Percentiles rank a stretch among this genome's conserved stretches.
These are phyloP conservation scores for Dynastes tityus DNA, from an alignment of 2,888 invertebrate genomes.

Conservation along the genomic window DNA sequence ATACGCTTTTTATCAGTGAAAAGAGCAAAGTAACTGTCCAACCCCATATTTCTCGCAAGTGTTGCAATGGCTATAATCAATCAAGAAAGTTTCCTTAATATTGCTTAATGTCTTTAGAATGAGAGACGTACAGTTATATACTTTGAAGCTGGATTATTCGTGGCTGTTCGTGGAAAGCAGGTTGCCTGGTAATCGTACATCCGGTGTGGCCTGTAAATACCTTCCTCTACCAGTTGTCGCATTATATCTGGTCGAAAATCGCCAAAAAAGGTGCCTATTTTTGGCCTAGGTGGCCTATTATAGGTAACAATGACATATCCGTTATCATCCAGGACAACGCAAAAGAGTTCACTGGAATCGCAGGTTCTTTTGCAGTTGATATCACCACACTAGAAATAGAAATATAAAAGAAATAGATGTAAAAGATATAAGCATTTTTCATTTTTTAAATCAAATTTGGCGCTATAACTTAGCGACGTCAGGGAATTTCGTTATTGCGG, in stretches of 20 bases:
- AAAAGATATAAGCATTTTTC: not conserved
- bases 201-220: slow-evolving; percentile 83
- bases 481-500: no score
- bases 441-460: no score
- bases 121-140: slow-evolving; percentile 62
- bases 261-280: slow-evolving; percentile 91
- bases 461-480: no score
- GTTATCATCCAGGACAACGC: slow-evolving; percentile 90
- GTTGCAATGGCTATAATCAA: slow-evolving; percentile 73
- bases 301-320: slow-evolving; percentile 89
- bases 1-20: slow-evolving; percentile 75
- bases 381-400: slow-evolving; percentile 60
- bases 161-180: slow-evolving; percentile 82
- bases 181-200: slow-evolving; percentile 93
- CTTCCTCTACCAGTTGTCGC: slow-evolving; percentile 82
- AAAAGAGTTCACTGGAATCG: slow-evolving; percentile 81
- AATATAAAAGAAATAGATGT: not conserved
- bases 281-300: slow-evolving; percentile 73
- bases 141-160: slow-evolving; percentile 71
- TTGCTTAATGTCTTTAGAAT: not conserved
- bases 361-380: slow-evolving; percentile 74
- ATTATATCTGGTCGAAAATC: slow-evolving; percentile 82
- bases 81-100: not conserved
- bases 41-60: slow-evolving; percentile 73
- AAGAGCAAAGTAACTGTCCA: slow-evolving; percentile 76